Conservation (phyloP, 2,797 vertebrate genomes). For the Microctenopoma steveboyesi region DNA sequence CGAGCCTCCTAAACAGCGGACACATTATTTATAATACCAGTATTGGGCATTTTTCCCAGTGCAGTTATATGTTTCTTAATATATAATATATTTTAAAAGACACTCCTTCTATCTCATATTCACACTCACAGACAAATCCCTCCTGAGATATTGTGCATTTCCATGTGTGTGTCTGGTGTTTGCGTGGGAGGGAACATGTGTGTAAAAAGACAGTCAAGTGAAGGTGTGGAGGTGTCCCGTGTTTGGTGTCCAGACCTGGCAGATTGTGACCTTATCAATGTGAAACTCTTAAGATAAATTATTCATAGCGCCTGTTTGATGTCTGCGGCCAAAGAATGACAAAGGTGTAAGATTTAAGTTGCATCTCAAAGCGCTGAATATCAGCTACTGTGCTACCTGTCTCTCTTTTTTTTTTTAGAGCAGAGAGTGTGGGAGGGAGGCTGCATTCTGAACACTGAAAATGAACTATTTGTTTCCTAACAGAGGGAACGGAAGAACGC, state of each 20-base stretch:
- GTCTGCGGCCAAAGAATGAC: conserved; percentile 79
- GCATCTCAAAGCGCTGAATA: conserved; percentile 57
- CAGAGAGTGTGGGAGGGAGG: conserved; percentile 8
- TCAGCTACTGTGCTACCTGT: conserved; percentile 46
- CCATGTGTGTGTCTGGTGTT: conserved; percentile 53
- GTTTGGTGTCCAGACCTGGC: conserved; percentile 76
- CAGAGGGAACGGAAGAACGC: conserved; percentile 1
- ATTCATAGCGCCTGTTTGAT: conserved; percentile 82
- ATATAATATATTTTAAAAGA: conserved; percentile 18
- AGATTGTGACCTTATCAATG: conserved; percentile 85
- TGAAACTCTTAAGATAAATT: conserved; percentile 81
- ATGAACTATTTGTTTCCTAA: conserved; percentile 45
- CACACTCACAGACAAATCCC: conserved; percentile 13
- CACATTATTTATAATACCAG: neutral
- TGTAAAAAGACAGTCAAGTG: conserved; percentile 67
- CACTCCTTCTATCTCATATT: neutral
- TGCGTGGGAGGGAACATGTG: conserved; percentile 53
- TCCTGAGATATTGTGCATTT: conserved; percentile 54
- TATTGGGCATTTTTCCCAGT: neutral
- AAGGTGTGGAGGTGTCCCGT: conserved; percentile 61
- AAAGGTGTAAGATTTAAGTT: conserved; percentile 75
- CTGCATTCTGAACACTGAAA: conserved; percentile 44
- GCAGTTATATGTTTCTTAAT: neutral
- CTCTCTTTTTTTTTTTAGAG: conserved; percentile 6
- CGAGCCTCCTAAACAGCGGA: neutral